A percentile compares a stretch with the other conserved stretches of the same genome.
phyloP scores from a whole-genome alignment of 2,113 vertebrate species.

The Mesembrinibis cayennensis region DNA sequence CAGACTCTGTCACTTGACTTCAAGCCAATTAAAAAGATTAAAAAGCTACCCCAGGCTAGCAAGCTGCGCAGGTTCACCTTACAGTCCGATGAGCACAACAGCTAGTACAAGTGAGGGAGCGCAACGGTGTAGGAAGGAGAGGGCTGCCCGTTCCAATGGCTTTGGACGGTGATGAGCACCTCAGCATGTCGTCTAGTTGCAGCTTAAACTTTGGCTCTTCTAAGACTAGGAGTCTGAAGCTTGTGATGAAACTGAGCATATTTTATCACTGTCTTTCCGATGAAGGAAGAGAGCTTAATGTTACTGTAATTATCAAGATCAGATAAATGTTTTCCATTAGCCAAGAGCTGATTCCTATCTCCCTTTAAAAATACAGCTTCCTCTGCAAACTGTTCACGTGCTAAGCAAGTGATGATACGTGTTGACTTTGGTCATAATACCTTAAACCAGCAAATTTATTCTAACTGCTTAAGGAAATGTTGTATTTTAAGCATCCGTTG shows the following conservation, averaged over 20 bases:
- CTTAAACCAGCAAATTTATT: neutral
- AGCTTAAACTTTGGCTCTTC: neutral
- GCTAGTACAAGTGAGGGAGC: neutral
- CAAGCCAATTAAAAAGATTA: neutral
- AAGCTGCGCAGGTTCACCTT: neutral
- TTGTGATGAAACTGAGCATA: neutral
- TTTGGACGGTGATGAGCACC: neutral
- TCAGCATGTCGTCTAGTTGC: neutral
- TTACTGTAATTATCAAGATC: neutral
- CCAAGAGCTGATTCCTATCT: neutral
- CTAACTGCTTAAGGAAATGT: neutral
- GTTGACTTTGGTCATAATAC: neutral
- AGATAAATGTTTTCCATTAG: neutral
- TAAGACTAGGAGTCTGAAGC: neutral
- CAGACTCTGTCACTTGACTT: neutral
- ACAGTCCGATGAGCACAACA: rapidly evolving
- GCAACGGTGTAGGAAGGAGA: neutral
- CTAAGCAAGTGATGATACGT: neutral
- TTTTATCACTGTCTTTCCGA: neutral
- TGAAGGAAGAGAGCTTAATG: neutral
- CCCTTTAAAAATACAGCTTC: neutral
- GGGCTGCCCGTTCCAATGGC: rapidly evolving
- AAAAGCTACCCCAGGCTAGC: neutral
- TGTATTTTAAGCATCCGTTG: neutral
- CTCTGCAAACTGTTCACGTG: neutral